A percentile compares a stretch with the other conserved stretches of the same genome.
These are phyloP conservation scores for Gymnarchus niloticus DNA, from an alignment of 2,113 vertebrate species.

Conservation along the genomic window DNA sequence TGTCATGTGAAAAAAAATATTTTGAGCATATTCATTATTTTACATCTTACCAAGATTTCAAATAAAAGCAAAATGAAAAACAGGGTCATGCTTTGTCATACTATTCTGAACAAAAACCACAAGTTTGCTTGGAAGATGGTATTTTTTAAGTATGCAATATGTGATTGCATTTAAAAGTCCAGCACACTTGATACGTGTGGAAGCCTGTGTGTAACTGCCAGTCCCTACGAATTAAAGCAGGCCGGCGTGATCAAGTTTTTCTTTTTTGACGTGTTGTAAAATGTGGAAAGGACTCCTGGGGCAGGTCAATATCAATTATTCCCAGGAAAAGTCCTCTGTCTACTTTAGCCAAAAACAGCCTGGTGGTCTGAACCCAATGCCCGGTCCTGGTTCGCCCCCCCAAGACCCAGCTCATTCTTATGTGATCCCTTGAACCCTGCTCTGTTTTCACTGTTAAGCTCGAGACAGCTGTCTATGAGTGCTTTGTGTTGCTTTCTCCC, in stretches of 20 bases:
- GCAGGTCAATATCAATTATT: neutral
- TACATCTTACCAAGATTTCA: neutral
- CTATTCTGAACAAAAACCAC: neutral
- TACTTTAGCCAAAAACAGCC: neutral
- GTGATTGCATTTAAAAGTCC: neutral
- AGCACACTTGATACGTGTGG: neutral
- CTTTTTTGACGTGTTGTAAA: neutral
- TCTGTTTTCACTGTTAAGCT: neutral
- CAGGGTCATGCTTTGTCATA: neutral
- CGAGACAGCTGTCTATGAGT: neutral
- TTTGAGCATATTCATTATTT: neutral
- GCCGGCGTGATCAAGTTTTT: neutral
- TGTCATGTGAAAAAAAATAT: neutral
- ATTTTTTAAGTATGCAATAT: neutral
- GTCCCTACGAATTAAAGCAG: neutral
- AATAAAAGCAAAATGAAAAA: slow-evolving; percentile 11
- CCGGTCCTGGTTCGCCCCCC: neutral
- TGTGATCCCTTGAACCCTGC: too few species aligned
- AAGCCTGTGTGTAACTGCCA: neutral
- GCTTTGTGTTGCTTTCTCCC: neutral
- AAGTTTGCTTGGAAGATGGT: neutral
- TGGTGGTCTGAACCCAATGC: neutral
- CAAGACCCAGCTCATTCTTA: neutral
- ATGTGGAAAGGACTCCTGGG: neutral
- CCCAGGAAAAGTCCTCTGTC: neutral